Evolutionary conservation across 35 echinoderm and acorn worm genomes (phyloP).

Genomic region (Stichopus chloronotus): DNA sequence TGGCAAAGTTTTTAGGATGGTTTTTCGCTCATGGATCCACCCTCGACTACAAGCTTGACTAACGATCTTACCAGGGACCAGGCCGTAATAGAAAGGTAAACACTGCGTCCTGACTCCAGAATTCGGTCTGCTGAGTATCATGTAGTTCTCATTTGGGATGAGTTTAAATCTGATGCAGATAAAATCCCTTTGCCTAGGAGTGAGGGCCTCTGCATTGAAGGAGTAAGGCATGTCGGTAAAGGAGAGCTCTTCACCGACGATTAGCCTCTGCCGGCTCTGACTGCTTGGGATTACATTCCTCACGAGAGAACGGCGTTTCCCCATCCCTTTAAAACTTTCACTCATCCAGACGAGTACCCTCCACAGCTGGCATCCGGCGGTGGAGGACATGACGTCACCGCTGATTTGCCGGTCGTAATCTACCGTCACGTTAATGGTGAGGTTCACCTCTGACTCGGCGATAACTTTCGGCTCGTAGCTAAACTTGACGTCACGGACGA

Average conservation of each 20-base stretch:
- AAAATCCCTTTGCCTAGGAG: neutral
- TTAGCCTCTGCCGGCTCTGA: neutral
- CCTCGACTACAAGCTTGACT: no score
- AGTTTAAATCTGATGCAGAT: slow-evolving; percentile 5
- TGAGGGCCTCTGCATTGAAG: neutral
- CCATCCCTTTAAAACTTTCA: neutral
- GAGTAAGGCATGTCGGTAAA: neutral
- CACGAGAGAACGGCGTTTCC: neutral
- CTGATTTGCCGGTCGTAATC: neutral
- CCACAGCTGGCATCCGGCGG: neutral
- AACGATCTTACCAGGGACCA: neutral
- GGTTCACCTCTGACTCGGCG: neutral
- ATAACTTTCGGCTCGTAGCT: neutral
- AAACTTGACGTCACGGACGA: neutral
- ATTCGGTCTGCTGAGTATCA: slow-evolving; percentile 15
- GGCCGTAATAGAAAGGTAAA: neutral
- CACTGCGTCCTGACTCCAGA: neutral
- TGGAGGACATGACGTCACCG: neutral
- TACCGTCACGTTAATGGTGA: neutral
- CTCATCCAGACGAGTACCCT: slow-evolving; percentile 3
- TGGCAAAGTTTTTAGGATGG: no score
- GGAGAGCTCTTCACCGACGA: slow-evolving; percentile 3
- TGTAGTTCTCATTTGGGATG: neutral
- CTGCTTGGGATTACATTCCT: neutral
- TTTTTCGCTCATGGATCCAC: no score